Conservation (phyloP, 2,797 vertebrate genomes). For the Perodicticus potto region DNA sequence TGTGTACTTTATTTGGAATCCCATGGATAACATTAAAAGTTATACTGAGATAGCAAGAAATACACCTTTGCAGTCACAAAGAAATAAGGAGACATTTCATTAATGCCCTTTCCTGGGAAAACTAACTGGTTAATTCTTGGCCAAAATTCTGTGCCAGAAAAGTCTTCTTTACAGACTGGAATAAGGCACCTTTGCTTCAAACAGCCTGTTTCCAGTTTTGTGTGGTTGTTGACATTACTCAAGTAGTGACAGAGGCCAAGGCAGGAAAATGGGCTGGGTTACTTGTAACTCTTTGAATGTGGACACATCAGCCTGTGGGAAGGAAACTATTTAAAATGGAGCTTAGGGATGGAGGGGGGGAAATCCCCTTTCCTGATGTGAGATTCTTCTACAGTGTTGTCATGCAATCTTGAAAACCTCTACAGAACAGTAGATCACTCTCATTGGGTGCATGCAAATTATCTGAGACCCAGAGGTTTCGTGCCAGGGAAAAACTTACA, state of each 20-base stretch:
- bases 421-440: slow-evolving; percentile 62
- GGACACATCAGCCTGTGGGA: slow-evolving; percentile 77
- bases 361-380: slow-evolving; percentile 74
- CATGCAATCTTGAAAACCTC: slow-evolving; percentile 77
- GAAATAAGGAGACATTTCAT: slow-evolving; percentile 35
- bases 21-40: background rate
- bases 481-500: slow-evolving; percentile 79
- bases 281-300: slow-evolving; percentile 70
- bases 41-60: background rate
- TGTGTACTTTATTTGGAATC: background rate
- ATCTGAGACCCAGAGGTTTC: slow-evolving; percentile 76
- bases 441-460: slow-evolving; percentile 83
- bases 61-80: background rate
- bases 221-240: slow-evolving; percentile 56
- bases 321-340: slow-evolving; percentile 81
- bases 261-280: slow-evolving; percentile 64
- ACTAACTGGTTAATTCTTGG: slow-evolving; percentile 10
- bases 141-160: background rate
- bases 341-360: slow-evolving; percentile 39
- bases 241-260: slow-evolving; percentile 49
- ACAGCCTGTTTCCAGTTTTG: slow-evolving; percentile 69
- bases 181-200: slow-evolving; percentile 68
- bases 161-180: slow-evolving; percentile 39
- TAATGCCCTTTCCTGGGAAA: slow-evolving; percentile 1
- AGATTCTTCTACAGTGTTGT: slow-evolving; percentile 81